A percentile compares a stretch with the other conserved stretches of the same genome.
phyloP scores from a whole-genome alignment of 1,140 invertebrate species.

The Plodia interpunctella region DNA sequence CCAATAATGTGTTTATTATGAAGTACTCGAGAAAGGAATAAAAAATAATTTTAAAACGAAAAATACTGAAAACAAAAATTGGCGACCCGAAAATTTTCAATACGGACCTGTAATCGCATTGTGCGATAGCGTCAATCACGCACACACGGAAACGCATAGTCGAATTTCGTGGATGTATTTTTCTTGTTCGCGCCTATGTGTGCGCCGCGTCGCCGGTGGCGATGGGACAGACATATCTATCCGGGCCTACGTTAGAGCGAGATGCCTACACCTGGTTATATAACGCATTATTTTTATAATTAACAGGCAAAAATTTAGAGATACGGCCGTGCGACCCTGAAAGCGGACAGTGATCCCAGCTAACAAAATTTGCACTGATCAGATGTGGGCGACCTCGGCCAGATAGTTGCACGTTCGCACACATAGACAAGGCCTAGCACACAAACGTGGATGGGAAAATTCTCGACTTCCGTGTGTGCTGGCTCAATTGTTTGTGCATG shows the following conservation, averaged over 20 bases:
- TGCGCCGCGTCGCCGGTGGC: constrained; percentile 42
- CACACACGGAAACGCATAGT: constrained; percentile 56
- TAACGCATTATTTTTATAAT: constrained; percentile 77
- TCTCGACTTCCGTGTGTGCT: constrained; percentile 55
- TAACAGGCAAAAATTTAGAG: constrained; percentile 75
- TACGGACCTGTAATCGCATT: constrained; percentile 71
- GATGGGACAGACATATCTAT: constrained; percentile 36
- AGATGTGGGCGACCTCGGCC: constrained; percentile 72
- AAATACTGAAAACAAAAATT: neutral
- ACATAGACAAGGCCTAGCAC: constrained; percentile 31
- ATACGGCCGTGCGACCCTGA: constrained; percentile 67
- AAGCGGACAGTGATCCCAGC: constrained; percentile 58
- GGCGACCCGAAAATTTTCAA: constrained; percentile 29
- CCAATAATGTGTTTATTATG: no score
- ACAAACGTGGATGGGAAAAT: constrained; percentile 49
- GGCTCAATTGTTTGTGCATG: constrained; percentile 25
- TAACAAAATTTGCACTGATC: constrained; percentile 73
- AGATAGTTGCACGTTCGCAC: constrained; percentile 61
- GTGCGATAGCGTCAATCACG: constrained; percentile 72
- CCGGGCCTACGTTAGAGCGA: constrained; percentile 23
- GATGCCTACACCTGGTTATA: constrained; percentile 52
- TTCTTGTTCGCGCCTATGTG: constrained; percentile 54
- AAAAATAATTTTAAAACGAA: neutral
- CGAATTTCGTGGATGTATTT: constrained; percentile 73
- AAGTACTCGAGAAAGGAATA: neutral